phyloP scores from a whole-genome alignment of 1,140 invertebrate species.

The Paramacrobiotus metropolitanus region DNA sequence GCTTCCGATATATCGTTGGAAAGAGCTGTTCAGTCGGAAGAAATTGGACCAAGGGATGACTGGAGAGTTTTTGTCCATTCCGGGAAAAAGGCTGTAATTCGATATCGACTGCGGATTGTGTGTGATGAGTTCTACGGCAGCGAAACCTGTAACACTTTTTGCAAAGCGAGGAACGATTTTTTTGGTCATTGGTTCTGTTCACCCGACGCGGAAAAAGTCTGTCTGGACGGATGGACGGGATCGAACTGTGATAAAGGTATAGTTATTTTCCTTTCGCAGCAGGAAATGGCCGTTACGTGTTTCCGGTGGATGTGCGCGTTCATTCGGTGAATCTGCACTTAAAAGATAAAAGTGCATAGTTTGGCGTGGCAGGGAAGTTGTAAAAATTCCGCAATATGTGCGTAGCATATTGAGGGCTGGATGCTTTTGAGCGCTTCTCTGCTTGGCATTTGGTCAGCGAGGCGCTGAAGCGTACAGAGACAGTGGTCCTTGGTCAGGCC shows the following conservation, averaged over 20 bases:
- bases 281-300: too few relatives aligned
- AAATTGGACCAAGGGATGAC: slow-evolving; percentile 19
- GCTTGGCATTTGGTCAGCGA: too few relatives aligned
- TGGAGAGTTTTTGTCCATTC: slow-evolving; percentile 21
- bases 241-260: slow-evolving; percentile 21
- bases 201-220: slow-evolving; percentile 21
- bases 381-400: too few relatives aligned
- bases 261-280: too few relatives aligned
- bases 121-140: slow-evolving; percentile 22
- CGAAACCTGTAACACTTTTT: slow-evolving; percentile 22
- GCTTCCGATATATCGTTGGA: slow-evolving; percentile 10
- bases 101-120: slow-evolving; percentile 19
- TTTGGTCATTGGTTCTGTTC: slow-evolving; percentile 23
- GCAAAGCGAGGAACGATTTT: slow-evolving; percentile 19
- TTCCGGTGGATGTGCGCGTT: too few relatives aligned
- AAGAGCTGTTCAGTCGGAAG: slow-evolving; percentile 15
- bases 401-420: too few relatives aligned
- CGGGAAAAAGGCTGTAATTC: slow-evolving; percentile 17
- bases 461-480: too few relatives aligned
- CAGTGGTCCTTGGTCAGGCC: too few relatives aligned
- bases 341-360: too few relatives aligned
- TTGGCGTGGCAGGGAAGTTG: too few relatives aligned
- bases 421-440: too few relatives aligned
- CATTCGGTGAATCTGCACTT: too few relatives aligned
- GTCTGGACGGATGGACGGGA: slow-evolving; percentile 22